These are phyloP conservation scores for Pristionchus entomophagus DNA, from an alignment of 2,888 invertebrate species.

Conservation along the genomic window DNA sequence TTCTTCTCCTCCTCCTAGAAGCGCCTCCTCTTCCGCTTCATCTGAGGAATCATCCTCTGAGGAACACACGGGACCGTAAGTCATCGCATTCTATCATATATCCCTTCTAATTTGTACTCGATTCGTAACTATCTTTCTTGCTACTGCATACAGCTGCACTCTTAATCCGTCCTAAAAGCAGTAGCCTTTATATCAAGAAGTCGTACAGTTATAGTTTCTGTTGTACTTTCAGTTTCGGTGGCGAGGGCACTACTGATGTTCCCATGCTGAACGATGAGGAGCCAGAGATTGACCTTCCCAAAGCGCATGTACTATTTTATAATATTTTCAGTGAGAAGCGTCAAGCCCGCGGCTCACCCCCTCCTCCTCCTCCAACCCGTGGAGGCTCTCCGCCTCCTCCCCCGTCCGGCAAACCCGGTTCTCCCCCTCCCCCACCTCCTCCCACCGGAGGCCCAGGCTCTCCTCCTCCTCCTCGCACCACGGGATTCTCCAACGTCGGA, in stretches of 20 bases:
- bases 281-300: background rate
- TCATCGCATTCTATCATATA: too few species aligned
- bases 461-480: background rate
- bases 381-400: too few species aligned
- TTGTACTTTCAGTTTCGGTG: background rate
- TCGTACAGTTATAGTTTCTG: background rate
- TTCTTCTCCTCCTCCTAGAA: background rate
- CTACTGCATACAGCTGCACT: too few species aligned
- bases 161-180: too few species aligned
- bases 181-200: too few species aligned
- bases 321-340: conserved; percentile 8
- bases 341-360: background rate
- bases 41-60: background rate
- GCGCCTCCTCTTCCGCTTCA: background rate
- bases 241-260: background rate
- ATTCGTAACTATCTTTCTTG: too few species aligned
- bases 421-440: background rate
- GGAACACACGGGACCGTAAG: background rate
- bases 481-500: background rate
- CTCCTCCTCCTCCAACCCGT: background rate
- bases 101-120: too few species aligned
- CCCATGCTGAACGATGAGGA: background rate
- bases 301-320: background rate
- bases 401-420: background rate
- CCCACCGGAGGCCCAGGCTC: background rate